These are phyloP conservation scores for Aplidium turbinatum DNA, from an alignment of 23 tunicate species.

Conservation along the genomic window DNA sequence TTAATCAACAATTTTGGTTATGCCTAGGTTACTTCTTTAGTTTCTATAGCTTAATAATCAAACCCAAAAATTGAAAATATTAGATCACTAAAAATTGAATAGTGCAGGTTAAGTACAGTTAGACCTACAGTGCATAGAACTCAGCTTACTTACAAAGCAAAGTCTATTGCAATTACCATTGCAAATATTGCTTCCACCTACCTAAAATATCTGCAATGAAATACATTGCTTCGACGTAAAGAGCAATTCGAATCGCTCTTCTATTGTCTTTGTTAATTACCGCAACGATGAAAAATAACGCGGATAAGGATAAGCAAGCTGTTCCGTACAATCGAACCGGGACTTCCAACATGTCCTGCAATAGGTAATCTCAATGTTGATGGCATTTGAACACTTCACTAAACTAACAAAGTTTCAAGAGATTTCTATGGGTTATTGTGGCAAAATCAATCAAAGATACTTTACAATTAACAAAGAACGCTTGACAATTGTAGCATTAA, in stretches of 20 bases:
- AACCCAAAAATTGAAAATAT: background rate
- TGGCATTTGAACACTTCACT: too few species aligned
- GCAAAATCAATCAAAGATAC: too few species aligned
- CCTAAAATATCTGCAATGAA: slow-evolving; percentile 47
- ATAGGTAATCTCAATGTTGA: background rate
- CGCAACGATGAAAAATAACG: slow-evolving; percentile 47
- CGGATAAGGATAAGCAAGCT: slow-evolving; percentile 49
- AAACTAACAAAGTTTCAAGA: too few species aligned
- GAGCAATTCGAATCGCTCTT: slow-evolving; percentile 59
- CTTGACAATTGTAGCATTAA: too few species aligned
- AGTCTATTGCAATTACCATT: too few species aligned
- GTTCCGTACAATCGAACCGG: slow-evolving; percentile 68
- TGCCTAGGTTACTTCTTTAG: too few species aligned
- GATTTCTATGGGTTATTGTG: too few species aligned
- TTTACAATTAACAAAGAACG: too few species aligned
- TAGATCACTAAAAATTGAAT: background rate
- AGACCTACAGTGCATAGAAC: too few species aligned
- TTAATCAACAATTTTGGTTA: too few species aligned
- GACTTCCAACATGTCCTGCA: slow-evolving; percentile 22
- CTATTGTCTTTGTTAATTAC: slow-evolving; percentile 35
- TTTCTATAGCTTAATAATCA: background rate
- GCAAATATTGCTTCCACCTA: slow-evolving; percentile 13
- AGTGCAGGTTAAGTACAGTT: too few species aligned
- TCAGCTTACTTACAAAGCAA: too few species aligned
- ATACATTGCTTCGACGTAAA: slow-evolving; percentile 45